Evolutionary conservation across 2,888 invertebrate genomes (phyloP), one percentile per base, ranked within the genome.

Genomic region (Selenia dentaria): DNA sequence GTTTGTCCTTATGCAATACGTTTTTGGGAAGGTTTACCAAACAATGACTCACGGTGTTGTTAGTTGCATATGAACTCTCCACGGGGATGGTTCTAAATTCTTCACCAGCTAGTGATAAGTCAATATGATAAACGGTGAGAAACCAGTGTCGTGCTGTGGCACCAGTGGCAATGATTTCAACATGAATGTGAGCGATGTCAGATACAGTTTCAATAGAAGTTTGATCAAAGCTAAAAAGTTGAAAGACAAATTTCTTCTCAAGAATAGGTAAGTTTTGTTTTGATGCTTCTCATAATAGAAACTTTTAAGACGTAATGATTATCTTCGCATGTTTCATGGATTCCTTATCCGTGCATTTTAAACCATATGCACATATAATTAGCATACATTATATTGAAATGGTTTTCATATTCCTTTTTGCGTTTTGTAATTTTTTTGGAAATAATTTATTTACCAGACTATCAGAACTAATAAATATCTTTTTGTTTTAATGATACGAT

Each of bases 191-290:
- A 35, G 48, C 33, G 79, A 79, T 51, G 62, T 81, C 18, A 73
- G 71, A 36, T 69, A 73, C 34, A 71, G 71, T 29, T 54, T 81
- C 35, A 61, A 70, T 26, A 72, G 77, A 44, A 79, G 73, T 43
- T 86, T 77, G 74, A 55, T 76, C 13, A 78, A 70, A 45, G 78
- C 83, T 1, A 85, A 79, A 64, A 83, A 73, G 55, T 59, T 79
- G 20, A 73, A 69, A 26, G 57, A 59, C 6, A 76, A 70, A 50
- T 45, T 79, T 37, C 71, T 79, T 20, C 71, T 74, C 46, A 54
- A 56, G 32, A 79, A 85, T 62, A 83, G 82, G 86, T 85, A 55
- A 76, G 79, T 37, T 29, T 16, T 3, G 4, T 25, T 10, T 9
- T 10, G 8, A 22, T 16, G 2, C 16, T 16, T 16, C 16, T 16